These are phyloP conservation scores for Phrynosoma blainvillii DNA, from an alignment of 2,113 vertebrate species.

Conservation along the genomic window DNA sequence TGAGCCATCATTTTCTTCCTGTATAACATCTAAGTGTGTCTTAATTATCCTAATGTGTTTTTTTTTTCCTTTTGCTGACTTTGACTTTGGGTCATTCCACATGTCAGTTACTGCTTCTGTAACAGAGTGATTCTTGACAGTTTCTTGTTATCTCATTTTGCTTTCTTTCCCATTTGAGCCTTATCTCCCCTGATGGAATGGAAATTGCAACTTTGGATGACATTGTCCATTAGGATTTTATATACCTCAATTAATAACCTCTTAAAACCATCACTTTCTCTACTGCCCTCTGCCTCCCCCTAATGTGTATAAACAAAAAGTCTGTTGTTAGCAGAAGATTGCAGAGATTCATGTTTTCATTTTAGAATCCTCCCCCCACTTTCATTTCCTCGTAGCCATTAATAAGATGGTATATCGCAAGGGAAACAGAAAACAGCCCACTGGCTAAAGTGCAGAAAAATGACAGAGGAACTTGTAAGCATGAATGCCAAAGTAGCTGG, in stretches of 20 bases:
- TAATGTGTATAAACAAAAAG: background rate
- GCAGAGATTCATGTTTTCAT: slow-evolving; percentile 11
- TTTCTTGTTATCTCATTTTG: slow-evolving; percentile 48
- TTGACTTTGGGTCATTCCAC: slow-evolving; percentile 52
- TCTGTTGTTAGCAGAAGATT: slow-evolving; percentile 1
- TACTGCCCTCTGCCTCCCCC: background rate
- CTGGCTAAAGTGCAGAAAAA: background rate
- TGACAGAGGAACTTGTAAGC: background rate
- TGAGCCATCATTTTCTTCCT: slow-evolving; percentile 46
- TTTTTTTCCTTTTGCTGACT: slow-evolving; percentile 33
- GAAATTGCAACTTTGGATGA: slow-evolving; percentile 35
- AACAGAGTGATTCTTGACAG: slow-evolving; percentile 58
- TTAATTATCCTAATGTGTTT: slow-evolving; percentile 58
- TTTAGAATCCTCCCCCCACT: slow-evolving; percentile 36
- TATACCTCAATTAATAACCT: slow-evolving; percentile 40
- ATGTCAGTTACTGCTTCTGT: slow-evolving; percentile 54
- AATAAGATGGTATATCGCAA: background rate
- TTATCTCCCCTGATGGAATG: slow-evolving; percentile 19
- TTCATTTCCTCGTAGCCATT: slow-evolving; percentile 32
- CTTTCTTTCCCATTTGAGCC: slow-evolving; percentile 46
- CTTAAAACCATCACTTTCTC: slow-evolving; percentile 45
- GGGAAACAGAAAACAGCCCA: background rate
- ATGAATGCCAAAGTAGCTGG: background rate
- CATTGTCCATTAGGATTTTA: slow-evolving; percentile 47
- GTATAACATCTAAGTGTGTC: slow-evolving; percentile 47